These are phyloP conservation scores for Epinotia brunnichana DNA, from an alignment of 2,888 invertebrate genomes.

Conservation along the genomic window DNA sequence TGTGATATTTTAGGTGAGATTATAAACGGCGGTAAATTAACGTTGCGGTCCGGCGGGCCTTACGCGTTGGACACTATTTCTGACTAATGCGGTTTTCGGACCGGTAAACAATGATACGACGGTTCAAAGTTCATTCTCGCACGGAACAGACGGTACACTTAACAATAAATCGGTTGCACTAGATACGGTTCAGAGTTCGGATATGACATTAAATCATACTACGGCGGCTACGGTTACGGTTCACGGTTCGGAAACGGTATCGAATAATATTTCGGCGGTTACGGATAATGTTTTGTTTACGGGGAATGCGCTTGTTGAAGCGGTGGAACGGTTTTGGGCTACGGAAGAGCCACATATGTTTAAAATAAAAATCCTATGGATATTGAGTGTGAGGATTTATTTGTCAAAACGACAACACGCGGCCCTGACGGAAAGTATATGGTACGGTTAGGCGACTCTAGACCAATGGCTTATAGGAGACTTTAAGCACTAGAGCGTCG, in stretches of 20 bases:
- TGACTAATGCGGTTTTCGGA: background rate
- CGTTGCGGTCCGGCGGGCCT: conserved; percentile 2
- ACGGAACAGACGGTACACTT: too few species aligned
- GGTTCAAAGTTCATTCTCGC: background rate
- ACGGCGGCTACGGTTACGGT: background rate
- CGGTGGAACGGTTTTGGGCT: conserved; percentile 8
- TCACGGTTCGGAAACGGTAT: background rate
- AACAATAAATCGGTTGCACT: background rate
- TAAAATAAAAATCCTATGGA: conserved; percentile 8
- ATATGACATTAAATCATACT: too few species aligned
- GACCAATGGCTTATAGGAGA: conserved; percentile 5
- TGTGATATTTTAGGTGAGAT: conserved; percentile 5
- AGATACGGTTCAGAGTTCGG: background rate
- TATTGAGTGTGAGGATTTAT: conserved; percentile 7
- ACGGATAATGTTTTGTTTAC: background rate
- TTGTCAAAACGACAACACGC: background rate
- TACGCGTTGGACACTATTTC: conserved; percentile 7
- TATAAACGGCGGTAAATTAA: background rate
- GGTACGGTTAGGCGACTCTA: conserved; percentile 1
- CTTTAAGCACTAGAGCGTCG: conserved; percentile 8
- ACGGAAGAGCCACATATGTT: background rate
- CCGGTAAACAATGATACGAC: background rate
- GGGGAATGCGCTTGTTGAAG: conserved; percentile 11
- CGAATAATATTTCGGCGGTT: background rate
- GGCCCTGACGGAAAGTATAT: conserved; percentile 1